phyloP scores from a whole-genome alignment of 2,888 invertebrate genomes.

The Tetramorium bicarinatum region DNA sequence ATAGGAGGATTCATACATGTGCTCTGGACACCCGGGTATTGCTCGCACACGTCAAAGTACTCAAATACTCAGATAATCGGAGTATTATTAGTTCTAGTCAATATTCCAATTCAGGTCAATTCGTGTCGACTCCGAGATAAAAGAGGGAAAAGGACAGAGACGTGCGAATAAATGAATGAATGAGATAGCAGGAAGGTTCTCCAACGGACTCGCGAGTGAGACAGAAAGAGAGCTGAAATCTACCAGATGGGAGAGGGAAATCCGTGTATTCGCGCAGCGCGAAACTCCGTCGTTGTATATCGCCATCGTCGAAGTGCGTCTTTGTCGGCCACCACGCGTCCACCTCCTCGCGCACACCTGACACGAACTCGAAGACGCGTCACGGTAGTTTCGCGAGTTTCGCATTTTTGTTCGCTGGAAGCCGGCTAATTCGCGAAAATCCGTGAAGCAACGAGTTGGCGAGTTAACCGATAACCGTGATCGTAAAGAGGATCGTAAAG shows the following conservation, averaged over 20 bases:
- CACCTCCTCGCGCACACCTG: conserved; percentile 4
- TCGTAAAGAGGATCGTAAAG: neutral
- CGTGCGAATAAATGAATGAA: conserved; percentile 21
- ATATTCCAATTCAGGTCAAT: neutral
- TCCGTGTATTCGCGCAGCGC: conserved; percentile 38
- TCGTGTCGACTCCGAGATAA: conserved; percentile 23
- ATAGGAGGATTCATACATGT: neutral
- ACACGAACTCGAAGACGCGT: neutral
- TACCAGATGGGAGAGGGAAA: conserved; percentile 49
- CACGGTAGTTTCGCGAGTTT: neutral
- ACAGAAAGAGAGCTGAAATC: conserved; percentile 16
- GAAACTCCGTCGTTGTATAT: conserved; percentile 55
- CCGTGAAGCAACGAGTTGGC: neutral
- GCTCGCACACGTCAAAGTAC: neutral
- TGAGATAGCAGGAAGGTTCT: conserved; percentile 3
- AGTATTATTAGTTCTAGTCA: neutral
- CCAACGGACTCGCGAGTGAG: neutral
- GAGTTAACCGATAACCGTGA: neutral
- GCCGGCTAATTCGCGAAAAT: neutral
- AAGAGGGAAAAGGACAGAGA: neutral
- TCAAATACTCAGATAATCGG: neutral
- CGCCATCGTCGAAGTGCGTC: conserved; percentile 46
- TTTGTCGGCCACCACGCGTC: conserved; percentile 47
- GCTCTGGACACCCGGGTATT: neutral
- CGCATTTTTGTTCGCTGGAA: neutral